Evolutionary conservation across 2,888 invertebrate species (phyloP), one percentile per base, ranked within the genome.

Genomic region (Anoncus sp.): DNA sequence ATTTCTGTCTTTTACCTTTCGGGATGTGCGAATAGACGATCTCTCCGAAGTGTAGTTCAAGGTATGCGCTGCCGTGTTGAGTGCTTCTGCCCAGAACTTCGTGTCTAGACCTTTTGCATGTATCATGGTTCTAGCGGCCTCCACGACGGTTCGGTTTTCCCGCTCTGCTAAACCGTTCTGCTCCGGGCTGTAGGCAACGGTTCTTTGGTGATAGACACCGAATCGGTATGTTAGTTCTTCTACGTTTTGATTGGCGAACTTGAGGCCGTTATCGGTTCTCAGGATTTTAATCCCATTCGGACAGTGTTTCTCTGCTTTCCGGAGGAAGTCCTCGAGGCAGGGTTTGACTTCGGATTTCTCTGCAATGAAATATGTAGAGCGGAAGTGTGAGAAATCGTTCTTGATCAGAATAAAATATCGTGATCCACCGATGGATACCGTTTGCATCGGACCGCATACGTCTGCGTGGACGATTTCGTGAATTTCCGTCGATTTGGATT

Each of bases 1-100:
- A 73, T 24, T 69, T 76, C 1, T n/a, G 65, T 6, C 80, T 16
- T 7, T 60, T 69, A 27, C 66, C 51, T 3, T 66, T 69, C 18
- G 70, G 77, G 3, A 75, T 35, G 16, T 74, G 78, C 1, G 65
- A 57, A 9, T 59, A 70, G n/a, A 74, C 65, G 9, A 66, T 55
- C 3, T 59, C 45, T 5, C 79, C 76, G 57, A 73, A 66, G n/a
- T n/a, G n/a, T n/a, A n/a, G n/a, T n/a, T n/a, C n/a, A n/a, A 77
- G 18, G 31, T 74, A 53, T 0, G 40, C 45, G 5, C n/a, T n/a
- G 71, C 78, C 0, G 83, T 67, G 43, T 51, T 69, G 20, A 7
- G 74, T n/a, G 63, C 77, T 71, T 89, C 87, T 1, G 84, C 85
- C 88, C 88, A 89, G 24, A 85, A 77, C 1, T 14, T 20, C 35